These are phyloP conservation scores for Hypocryptadius cinnamomeus DNA, from an alignment of 2,113 vertebrate species.

Conservation along the genomic window DNA sequence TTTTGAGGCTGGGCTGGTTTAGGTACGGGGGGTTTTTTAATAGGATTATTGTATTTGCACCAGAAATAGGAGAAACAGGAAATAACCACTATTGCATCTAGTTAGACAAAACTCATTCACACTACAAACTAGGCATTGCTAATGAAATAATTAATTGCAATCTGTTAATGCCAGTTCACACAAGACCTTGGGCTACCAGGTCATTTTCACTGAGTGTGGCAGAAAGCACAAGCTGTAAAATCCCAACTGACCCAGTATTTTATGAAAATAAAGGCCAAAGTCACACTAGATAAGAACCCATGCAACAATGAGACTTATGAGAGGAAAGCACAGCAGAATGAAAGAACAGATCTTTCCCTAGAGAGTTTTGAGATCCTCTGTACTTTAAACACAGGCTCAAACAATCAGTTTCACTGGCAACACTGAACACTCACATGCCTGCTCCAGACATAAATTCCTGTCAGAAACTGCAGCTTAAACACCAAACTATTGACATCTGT, in stretches of 20 bases:
- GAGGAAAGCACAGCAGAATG: neutral
- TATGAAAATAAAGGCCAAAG: neutral
- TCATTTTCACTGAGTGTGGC: neutral
- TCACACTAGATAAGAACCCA: neutral
- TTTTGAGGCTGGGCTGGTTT: neutral
- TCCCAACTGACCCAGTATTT: neutral
- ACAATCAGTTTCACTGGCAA: neutral
- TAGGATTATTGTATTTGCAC: neutral
- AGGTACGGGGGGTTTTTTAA: neutral
- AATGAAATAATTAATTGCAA: neutral
- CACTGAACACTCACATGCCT: neutral
- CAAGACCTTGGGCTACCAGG: neutral
- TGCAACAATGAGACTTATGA: neutral
- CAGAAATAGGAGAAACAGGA: neutral
- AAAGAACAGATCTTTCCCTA: neutral
- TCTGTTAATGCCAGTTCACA: neutral
- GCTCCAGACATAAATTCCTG: neutral
- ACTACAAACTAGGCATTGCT: neutral
- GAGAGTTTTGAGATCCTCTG: neutral
- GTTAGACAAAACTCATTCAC: neutral
- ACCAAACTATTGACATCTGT: neutral
- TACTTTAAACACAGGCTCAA: neutral
- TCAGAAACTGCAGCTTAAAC: neutral
- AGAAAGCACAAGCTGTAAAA: neutral
- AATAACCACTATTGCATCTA: neutral